Conservation (phyloP, 2,113 vertebrate genomes). For the Loxodonta africana region DNA sequence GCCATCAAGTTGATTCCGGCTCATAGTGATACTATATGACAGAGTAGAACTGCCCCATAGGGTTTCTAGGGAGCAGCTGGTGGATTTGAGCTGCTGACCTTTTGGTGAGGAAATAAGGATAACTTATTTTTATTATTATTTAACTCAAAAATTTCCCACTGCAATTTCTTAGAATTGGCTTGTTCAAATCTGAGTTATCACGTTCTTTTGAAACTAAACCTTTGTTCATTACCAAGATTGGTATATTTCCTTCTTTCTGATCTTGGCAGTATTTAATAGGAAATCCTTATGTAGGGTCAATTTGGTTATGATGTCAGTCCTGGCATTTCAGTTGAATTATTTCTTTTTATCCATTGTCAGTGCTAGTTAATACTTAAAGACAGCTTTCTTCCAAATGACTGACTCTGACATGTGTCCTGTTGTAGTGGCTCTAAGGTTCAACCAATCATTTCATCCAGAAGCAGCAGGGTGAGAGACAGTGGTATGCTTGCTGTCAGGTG, state of each 20-base stretch:
- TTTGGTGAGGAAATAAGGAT: not conserved
- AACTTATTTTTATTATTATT: not conserved
- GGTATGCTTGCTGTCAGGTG: not conserved
- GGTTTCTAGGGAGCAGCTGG: no score
- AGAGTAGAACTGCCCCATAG: no score
- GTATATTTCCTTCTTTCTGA: conserved; percentile 35
- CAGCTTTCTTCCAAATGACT: not conserved
- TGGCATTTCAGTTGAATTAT: not conserved
- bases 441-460: not conserved
- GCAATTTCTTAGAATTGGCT: not conserved
- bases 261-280: conserved; percentile 44
- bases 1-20: no score
- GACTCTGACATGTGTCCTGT: not conserved
- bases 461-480: not conserved
- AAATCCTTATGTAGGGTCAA: not conserved
- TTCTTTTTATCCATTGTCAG: not conserved
- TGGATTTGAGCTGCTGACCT: no score
- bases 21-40: no score
- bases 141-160: not conserved
- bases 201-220: conserved; percentile 58
- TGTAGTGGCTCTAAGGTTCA: not conserved
- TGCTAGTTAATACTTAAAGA: not conserved
- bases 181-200: conserved; percentile 46
- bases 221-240: conserved; percentile 60
- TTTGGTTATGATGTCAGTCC: not conserved